Percentiles rank a stretch among this genome's conserved stretches.
Evolutionary conservation across 2,113 vertebrate genomes (phyloP).

Genomic region (Misgurnus anguillicaudatus): DNA sequence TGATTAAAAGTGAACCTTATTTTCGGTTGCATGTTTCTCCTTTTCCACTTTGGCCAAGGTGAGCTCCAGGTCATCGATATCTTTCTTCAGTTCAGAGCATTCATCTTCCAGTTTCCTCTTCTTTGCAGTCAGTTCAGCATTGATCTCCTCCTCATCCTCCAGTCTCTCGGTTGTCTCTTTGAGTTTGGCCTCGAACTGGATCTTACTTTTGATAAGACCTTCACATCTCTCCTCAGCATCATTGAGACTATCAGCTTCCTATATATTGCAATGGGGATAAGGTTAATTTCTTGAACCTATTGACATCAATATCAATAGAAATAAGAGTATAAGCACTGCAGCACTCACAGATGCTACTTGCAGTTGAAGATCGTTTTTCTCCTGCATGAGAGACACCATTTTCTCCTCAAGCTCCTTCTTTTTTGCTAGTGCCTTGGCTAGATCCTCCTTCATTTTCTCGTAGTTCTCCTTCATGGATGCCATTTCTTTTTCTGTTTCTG

Average conservation of each 20-base stretch:
- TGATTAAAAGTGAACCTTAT: conserved; percentile 72
- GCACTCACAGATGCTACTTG: no score
- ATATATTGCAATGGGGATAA: no score
- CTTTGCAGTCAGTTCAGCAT: neutral
- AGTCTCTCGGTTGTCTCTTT: conserved; percentile 71
- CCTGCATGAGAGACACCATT: no score
- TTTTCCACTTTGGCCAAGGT: conserved; percentile 54
- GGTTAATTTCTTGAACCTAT: no score
- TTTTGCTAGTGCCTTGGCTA: no score
- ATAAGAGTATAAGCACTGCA: no score
- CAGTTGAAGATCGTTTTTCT: no score
- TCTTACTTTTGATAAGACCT: conserved; percentile 52
- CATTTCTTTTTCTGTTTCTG: no score
- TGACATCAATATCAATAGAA: no score
- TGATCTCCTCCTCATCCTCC: conserved; percentile 14
- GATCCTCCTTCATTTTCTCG: no score
- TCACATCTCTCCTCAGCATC: conserved; percentile 52
- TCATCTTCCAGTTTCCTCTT: neutral
- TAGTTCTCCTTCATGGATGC: no score
- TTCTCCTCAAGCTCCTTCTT: no score
- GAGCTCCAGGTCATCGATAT: conserved; percentile 50
- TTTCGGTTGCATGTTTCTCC: conserved; percentile 62
- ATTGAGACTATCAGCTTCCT: conserved; percentile 64
- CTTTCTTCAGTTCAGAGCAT: neutral
- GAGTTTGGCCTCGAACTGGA: conserved; percentile 61